Evolutionary conservation across 2,888 invertebrate species (phyloP).

Genomic region (Frankliniella intonsa): DNA sequence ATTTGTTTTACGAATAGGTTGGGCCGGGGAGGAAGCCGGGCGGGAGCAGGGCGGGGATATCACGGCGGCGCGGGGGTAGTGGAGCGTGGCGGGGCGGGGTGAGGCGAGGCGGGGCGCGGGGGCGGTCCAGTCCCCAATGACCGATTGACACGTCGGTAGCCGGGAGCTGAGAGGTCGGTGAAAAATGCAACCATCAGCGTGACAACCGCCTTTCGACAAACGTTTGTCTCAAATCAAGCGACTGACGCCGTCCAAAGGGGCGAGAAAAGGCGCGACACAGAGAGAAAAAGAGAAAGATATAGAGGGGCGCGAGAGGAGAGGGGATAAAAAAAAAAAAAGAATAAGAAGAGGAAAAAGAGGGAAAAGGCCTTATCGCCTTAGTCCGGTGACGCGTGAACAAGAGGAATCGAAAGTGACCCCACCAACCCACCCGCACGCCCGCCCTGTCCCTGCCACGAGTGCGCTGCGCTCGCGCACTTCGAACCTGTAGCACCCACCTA

Average conservation of each 20-base stretch:
- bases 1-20: no score
- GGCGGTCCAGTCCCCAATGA: not conserved
- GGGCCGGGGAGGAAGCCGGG: no score
- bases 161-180: not conserved
- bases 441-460: no score
- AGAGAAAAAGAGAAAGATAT: not conserved
- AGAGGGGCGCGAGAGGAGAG: not conserved
- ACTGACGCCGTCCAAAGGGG: not conserved
- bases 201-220: not conserved
- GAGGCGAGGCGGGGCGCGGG: not conserved
- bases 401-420: slow-evolving; percentile 8
- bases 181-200: slow-evolving; percentile 22
- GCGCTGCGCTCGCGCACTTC: no score
- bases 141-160: slow-evolving; percentile 15
- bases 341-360: not conserved
- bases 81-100: not conserved
- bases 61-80: not conserved
- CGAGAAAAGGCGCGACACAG: not conserved
- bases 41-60: not conserved
- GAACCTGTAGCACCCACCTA: no score
- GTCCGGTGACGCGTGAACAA: slow-evolving; percentile 13
- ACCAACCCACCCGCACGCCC: no score
- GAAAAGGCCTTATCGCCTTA: slow-evolving; percentile 2
- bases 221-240: slow-evolving; percentile 9
- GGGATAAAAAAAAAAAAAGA: not conserved